Evolutionary conservation across 2,888 invertebrate genomes (phyloP), one percentile per base, ranked within the genome.

Genomic region (Plagodis dolabraria): DNA sequence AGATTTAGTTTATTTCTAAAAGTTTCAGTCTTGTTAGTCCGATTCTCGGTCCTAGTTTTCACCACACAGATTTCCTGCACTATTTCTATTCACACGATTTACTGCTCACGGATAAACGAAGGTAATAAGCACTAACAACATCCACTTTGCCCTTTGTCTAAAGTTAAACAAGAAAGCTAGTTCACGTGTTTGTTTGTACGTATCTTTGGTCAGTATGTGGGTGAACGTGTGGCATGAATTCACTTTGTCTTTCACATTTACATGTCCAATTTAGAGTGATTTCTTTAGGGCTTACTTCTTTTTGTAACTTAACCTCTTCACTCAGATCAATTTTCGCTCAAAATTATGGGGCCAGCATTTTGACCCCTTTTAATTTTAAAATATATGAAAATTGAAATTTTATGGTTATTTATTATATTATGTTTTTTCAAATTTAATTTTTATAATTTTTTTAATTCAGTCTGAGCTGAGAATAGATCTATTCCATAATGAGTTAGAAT

Each of bases 101-200:
- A 68, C 72, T 75, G 51, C 75, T 75, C 80, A 74, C 75, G 74
- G 72, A 69, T 68, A 72, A 68, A 63, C 70, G 65, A 52, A 53
- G 60, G 53, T 61, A 61, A 61, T 61, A 61, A 57, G 64, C 67
- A 60, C 69, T 72, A 71, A 75, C 74, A 71, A 72, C 74, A 73
- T 72, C 77, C 79, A 80, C 77, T 79, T 80, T 77, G 68, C 65
- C 71, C 69, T 77, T 82, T 79, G 80, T 80, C 74, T 78, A 71
- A 53, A 65, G 68, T 68, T 70, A 76, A 80, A 80, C 77, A 78
- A 71, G 72, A 65, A 63, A 67, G 74, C 70, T 66, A 46, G 52
- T 56, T 42, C 53, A 53, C 22, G 48, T 69, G 65, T 60, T 63
- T 48, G 53, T 60, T 57, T 54, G 53, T 38, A 47, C 49, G 40